Conservation (phyloP, 2,888 invertebrate species). For the Drosophila subquinaria region DNA sequence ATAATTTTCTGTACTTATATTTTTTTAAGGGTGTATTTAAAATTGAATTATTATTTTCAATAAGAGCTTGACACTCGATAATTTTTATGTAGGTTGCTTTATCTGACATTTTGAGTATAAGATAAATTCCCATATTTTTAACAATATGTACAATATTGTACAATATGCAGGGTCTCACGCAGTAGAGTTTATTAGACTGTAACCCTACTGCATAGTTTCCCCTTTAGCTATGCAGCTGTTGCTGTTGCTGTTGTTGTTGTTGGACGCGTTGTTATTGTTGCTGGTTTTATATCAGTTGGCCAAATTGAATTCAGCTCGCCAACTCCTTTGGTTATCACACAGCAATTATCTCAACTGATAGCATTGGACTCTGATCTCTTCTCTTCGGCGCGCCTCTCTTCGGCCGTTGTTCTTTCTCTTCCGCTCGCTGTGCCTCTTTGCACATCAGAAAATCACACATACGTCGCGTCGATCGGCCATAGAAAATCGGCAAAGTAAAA, state of each 20-base stretch:
- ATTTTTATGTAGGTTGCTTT: too few species aligned
- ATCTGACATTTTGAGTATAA: too few species aligned
- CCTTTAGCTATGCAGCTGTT: slow-evolving; percentile 35
- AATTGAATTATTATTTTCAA: too few species aligned
- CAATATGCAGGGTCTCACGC: neutral
- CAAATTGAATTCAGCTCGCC: slow-evolving; percentile 44
- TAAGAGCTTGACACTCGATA: too few species aligned
- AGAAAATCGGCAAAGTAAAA: slow-evolving; percentile 3
- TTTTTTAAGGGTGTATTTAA: too few species aligned
- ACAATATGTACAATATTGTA: too few species aligned
- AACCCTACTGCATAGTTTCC: neutral
- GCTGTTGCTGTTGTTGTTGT: neutral
- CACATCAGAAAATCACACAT: slow-evolving; percentile 58
- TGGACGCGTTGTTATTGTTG: slow-evolving; percentile 2
- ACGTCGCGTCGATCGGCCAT: slow-evolving; percentile 64
- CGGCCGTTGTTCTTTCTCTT: slow-evolving; percentile 2
- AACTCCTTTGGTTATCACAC: slow-evolving; percentile 50
- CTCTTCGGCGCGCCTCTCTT: slow-evolving; percentile 35
- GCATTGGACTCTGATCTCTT: slow-evolving; percentile 38
- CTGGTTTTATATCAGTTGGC: slow-evolving; percentile 30
- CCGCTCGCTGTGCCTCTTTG: slow-evolving; percentile 25
- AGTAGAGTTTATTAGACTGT: neutral
- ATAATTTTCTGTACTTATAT: too few species aligned
- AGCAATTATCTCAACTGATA: slow-evolving; percentile 49
- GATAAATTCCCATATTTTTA: too few species aligned